These are phyloP conservation scores for Cyclargus thomasi DNA, from an alignment of 1,140 invertebrate species.

Conservation along the genomic window DNA sequence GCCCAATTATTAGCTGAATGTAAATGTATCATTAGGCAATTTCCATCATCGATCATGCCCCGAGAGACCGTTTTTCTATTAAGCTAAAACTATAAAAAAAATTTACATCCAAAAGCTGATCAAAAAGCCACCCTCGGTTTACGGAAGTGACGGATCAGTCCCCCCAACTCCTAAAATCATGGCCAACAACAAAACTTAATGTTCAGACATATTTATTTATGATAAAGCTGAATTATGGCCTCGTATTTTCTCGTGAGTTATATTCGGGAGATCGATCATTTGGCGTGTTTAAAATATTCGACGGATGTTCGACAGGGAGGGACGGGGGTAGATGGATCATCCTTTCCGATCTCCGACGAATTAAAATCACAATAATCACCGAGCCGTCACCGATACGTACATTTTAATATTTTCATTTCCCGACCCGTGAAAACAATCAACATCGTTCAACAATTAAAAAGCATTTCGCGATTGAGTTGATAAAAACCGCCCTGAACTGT, in stretches of 20 bases:
- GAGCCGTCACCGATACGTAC: not conserved
- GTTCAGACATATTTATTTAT: not conserved
- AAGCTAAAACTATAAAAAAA: too few species aligned
- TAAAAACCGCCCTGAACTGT: not conserved
- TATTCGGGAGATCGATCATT: not conserved
- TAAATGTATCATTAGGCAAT: too few species aligned
- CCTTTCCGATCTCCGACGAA: not conserved
- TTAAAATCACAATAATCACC: not conserved
- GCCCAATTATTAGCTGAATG: too few species aligned
- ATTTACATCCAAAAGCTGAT: too few species aligned
- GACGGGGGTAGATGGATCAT: not conserved
- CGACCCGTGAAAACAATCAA: not conserved
- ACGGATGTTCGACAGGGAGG: not conserved
- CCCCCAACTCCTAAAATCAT: not conserved
- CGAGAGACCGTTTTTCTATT: too few species aligned
- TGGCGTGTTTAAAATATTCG: not conserved
- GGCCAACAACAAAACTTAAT: not conserved
- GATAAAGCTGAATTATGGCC: not conserved
- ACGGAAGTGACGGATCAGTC: not conserved
- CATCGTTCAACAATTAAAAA: constrained; percentile 1
- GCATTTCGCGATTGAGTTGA: not conserved
- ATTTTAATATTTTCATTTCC: not conserved
- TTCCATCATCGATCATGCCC: too few species aligned
- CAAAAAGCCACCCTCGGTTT: too few species aligned
- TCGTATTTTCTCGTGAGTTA: not conserved